phyloP scores from a whole-genome alignment of 1,140 invertebrate species.

The Brachionus sp. region DNA sequence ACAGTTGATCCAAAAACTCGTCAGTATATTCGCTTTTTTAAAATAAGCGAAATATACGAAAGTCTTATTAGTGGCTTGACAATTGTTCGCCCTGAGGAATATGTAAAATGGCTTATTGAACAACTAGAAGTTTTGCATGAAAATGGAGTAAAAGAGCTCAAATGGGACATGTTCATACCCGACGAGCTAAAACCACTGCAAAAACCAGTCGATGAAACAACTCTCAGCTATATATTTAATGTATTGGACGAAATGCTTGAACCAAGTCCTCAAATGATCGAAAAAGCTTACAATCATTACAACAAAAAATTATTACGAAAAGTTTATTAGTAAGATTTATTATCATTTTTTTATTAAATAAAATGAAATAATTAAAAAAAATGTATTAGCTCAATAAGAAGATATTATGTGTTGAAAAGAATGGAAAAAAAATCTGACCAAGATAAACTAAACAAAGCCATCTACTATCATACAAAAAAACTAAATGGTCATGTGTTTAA shows the following conservation, averaged over 20 bases:
- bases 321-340: slow-evolving; percentile 51
- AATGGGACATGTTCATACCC: slow-evolving; percentile 55
- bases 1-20: slow-evolving; percentile 42
- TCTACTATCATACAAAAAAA: slow-evolving; percentile 49
- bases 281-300: slow-evolving; percentile 53
- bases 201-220: slow-evolving; percentile 43
- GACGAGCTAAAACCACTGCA: slow-evolving; percentile 51
- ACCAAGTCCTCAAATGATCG: slow-evolving; percentile 55
- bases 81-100: slow-evolving; percentile 22
- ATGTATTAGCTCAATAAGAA: slow-evolving; percentile 51
- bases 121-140: slow-evolving; percentile 13
- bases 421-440: slow-evolving; percentile 48
- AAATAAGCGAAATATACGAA: slow-evolving; percentile 43
- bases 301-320: slow-evolving; percentile 53
- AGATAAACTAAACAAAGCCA: slow-evolving; percentile 50
- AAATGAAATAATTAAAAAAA: not conserved
- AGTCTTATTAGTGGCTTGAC: slow-evolving; percentile 39
- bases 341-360: not conserved
- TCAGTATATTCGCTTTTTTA: slow-evolving; percentile 41
- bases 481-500: slow-evolving; percentile 50
- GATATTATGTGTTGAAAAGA: slow-evolving; percentile 51
- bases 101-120: slow-evolving; percentile 34
- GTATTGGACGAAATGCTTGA: slow-evolving; percentile 39
- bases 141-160: slow-evolving; percentile 17
- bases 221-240: slow-evolving; percentile 37